Conservation (phyloP, 37 sponge, comb jelly and placozoan species). For the Beroe ovata region DNA sequence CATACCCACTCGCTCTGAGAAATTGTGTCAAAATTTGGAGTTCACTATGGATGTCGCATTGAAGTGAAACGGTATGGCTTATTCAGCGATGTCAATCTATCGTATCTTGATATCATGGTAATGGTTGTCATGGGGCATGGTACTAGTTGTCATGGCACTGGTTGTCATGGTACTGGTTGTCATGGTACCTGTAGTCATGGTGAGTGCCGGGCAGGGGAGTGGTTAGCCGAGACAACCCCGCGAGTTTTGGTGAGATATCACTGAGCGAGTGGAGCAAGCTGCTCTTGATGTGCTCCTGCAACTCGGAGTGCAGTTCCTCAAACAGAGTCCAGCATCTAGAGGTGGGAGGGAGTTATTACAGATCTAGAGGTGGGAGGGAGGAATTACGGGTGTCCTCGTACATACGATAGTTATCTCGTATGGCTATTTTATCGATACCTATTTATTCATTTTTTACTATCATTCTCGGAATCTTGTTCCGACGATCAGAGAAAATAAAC, state of each 20-base stretch:
- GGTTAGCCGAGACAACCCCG: neutral
- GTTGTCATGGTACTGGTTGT: conserved; percentile 2
- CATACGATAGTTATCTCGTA: too few species aligned
- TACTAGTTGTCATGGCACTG: too few species aligned
- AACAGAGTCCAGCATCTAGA: conserved; percentile 44
- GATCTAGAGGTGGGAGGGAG: neutral
- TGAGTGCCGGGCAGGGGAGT: conserved; percentile 54
- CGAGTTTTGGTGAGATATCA: conserved; percentile 19
- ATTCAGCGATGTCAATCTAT: too few species aligned
- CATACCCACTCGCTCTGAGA: conserved; percentile 54
- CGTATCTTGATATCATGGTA: too few species aligned
- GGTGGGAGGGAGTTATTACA: neutral
- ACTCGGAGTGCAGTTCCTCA: conserved; percentile 33
- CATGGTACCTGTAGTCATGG: conserved; percentile 48
- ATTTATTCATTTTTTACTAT: neutral
- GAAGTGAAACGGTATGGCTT: too few species aligned
- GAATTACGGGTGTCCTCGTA: too few species aligned
- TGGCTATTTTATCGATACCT: too few species aligned
- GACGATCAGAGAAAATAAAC: too few species aligned
- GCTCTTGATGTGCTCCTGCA: conserved; percentile 47
- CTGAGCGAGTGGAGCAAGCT: conserved; percentile 34
- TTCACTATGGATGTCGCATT: too few species aligned
- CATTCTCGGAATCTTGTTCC: neutral
- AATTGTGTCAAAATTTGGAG: too few species aligned
- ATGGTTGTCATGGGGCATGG: too few species aligned